A percentile compares a stretch with the other conserved stretches of the same genome.
Evolutionary conservation across 2,888 invertebrate genomes (phyloP).

Genomic region (Brachylomia viminalis): DNA sequence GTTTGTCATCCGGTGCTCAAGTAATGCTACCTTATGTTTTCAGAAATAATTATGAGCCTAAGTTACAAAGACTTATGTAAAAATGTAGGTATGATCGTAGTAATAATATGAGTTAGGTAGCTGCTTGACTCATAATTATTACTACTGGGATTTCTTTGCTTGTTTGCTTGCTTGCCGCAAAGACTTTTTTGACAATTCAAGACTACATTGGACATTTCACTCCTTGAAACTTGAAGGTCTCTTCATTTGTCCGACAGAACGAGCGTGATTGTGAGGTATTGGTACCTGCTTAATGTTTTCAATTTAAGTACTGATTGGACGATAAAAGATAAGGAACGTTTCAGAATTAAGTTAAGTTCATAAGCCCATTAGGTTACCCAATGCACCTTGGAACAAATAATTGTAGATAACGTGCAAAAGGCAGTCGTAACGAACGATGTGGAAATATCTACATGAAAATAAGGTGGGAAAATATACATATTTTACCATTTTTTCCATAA

Average conservation of each 20-base stretch:
- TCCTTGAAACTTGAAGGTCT: conserved; percentile 22
- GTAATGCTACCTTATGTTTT: neutral
- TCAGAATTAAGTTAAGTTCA: conserved; percentile 35
- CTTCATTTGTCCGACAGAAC: neutral
- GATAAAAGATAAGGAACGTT: conserved; percentile 44
- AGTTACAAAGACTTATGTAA: neutral
- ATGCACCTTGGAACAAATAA: conserved; percentile 52
- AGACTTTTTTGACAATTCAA: no score
- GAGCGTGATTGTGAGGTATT: conserved; percentile 8
- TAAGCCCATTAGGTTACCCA: conserved; percentile 52
- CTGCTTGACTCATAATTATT: no score
- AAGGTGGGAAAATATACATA: conserved; percentile 13
- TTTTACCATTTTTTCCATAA: conserved; percentile 10
- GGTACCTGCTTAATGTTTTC: neutral
- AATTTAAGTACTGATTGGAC: conserved; percentile 30
- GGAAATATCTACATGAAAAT: conserved; percentile 41
- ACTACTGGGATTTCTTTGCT: no score
- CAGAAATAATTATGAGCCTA: neutral
- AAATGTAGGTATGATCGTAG: neutral
- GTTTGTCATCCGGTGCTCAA: conserved; percentile 9
- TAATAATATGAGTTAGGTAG: no score
- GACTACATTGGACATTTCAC: neutral
- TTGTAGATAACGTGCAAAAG: conserved; percentile 59
- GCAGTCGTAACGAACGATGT: conserved; percentile 42
- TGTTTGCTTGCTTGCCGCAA: neutral